A percentile compares a stretch with the other conserved stretches of the same genome.
phyloP scores from a whole-genome alignment of 2,113 vertebrate genomes.

The Aix galericulata region DNA sequence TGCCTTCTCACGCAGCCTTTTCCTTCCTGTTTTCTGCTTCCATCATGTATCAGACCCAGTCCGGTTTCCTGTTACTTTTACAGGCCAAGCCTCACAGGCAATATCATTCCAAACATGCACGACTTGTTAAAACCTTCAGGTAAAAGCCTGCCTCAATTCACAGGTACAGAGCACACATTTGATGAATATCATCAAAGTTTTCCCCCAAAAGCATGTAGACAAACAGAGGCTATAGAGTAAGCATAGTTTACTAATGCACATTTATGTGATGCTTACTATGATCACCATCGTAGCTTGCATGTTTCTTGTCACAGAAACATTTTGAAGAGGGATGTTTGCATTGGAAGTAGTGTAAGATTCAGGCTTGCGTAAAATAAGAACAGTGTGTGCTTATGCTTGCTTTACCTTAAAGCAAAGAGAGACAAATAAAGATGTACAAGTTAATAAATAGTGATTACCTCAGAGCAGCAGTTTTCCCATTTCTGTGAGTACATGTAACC shows the following conservation, averaged over 20 bases:
- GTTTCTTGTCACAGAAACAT: neutral
- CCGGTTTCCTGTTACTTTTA: neutral
- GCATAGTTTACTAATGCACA: neutral
- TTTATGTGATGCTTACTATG: neutral
- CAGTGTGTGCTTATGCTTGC: neutral
- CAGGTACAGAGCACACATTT: neutral
- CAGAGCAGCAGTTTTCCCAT: constrained; percentile 83
- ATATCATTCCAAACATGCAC: neutral
- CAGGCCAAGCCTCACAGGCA: neutral
- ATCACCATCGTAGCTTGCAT: neutral
- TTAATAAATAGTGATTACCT: constrained; percentile 77
- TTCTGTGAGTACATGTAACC: constrained; percentile 88
- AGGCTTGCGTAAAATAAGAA: neutral
- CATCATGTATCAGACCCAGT: neutral
- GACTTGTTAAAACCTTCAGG: neutral
- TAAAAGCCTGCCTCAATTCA: neutral
- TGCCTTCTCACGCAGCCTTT: neutral
- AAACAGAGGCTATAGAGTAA: neutral
- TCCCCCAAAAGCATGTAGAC: neutral
- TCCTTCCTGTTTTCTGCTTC: neutral
- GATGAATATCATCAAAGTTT: neutral
- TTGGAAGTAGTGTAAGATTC: fast-evolving
- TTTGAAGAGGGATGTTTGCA: neutral
- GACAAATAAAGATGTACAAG: neutral
- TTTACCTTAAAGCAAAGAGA: neutral